These are phyloP conservation scores for Saturnia japonica DNA, from an alignment of 2,888 invertebrate species.

Conservation along the genomic window DNA sequence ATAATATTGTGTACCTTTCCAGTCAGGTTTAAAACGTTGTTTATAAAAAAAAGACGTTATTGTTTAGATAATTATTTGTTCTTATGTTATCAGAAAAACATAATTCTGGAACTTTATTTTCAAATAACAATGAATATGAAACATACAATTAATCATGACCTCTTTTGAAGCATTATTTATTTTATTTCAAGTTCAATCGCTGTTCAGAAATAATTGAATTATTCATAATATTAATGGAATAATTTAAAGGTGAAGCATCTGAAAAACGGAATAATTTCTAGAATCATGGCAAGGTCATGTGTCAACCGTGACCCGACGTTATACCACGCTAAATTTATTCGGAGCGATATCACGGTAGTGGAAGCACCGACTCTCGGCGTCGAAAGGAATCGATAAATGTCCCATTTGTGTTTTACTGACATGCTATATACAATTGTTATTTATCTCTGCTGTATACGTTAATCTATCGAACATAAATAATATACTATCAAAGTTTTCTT, in stretches of 20 bases:
- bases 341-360: slow-evolving; percentile 15
- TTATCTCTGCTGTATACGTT: too few relatives aligned
- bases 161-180: background rate
- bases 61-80: too few relatives aligned
- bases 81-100: background rate
- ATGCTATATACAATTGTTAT: too few relatives aligned
- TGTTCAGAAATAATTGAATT: slow-evolving; percentile 5
- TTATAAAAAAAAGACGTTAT: too few relatives aligned
- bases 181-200: background rate
- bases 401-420: slow-evolving; percentile 9
- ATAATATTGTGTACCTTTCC: too few relatives aligned
- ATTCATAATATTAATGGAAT: slow-evolving; percentile 8
- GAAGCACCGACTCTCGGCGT: slow-evolving; percentile 10
- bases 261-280: slow-evolving; percentile 12
- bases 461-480: background rate
- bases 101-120: background rate
- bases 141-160: background rate
- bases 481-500: background rate
- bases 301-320: slow-evolving; percentile 22
- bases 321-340: slow-evolving; percentile 19
- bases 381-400: slow-evolving; percentile 14
- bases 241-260: slow-evolving; percentile 8
- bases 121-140: background rate
- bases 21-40: too few relatives aligned
- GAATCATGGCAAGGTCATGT: slow-evolving; percentile 15